phyloP scores from a whole-genome alignment of 2,888 invertebrate genomes.

The Bibio marci region DNA sequence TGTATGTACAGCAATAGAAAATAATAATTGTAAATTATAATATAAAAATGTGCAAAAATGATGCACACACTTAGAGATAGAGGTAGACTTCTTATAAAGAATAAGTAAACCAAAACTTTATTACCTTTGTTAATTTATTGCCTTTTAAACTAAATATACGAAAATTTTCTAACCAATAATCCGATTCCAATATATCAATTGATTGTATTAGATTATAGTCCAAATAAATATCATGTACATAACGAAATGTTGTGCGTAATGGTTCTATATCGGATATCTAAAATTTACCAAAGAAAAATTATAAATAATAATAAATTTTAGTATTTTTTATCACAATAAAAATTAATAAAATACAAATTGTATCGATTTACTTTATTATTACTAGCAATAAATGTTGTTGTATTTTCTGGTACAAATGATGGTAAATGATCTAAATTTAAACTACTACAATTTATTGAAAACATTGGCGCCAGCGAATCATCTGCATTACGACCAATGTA shows the following conservation, averaged over 20 bases:
- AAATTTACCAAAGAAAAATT: constrained; percentile 9
- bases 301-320: constrained; percentile 1
- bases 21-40: constrained; percentile 7
- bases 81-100: not conserved
- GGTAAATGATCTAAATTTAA: constrained; percentile 22
- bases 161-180: constrained; percentile 61
- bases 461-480: constrained; percentile 21
- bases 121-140: constrained; percentile 54
- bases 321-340: constrained; percentile 1
- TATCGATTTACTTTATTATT: constrained; percentile 19
- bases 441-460: constrained; percentile 26
- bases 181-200: constrained; percentile 53
- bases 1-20: constrained; percentile 8
- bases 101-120: constrained; percentile 9
- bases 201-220: constrained; percentile 56
- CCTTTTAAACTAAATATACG: constrained; percentile 58
- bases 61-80: too few relatives aligned
- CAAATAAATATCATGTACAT: constrained; percentile 54
- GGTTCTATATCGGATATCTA: constrained; percentile 54
- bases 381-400: constrained; percentile 23
- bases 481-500: constrained; percentile 17
- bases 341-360: not conserved
- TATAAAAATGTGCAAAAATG: too few relatives aligned
- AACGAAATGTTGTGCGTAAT: constrained; percentile 43
- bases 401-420: constrained; percentile 23